A percentile compares a stretch with the other conserved stretches of the same genome.
phyloP scores from a whole-genome alignment of 2,113 vertebrate genomes.

The Bos indicus region DNA sequence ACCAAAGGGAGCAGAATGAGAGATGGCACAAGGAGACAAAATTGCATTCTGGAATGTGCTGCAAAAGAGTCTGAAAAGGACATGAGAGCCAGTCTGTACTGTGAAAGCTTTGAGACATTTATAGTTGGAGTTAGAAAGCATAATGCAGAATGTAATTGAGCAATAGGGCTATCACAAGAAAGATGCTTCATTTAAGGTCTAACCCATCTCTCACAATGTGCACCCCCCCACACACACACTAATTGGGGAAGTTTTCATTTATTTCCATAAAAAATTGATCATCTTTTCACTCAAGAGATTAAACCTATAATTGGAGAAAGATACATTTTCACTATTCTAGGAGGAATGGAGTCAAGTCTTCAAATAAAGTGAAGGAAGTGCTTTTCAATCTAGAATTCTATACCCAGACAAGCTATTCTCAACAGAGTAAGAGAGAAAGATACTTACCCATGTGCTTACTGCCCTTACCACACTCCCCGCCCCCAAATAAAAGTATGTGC shows the following conservation, averaged over 20 bases:
- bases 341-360: neutral
- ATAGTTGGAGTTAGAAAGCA: neutral
- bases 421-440: neutral
- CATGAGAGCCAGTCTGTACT: neutral
- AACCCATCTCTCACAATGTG: neutral
- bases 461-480: neutral
- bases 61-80: neutral
- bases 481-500: neutral
- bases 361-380: neutral
- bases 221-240: fast-evolving
- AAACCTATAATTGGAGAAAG: neutral
- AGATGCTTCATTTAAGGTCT: neutral
- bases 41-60: neutral
- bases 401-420: neutral
- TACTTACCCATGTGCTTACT: neutral
- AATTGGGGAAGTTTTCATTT: neutral
- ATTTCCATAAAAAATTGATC: neutral
- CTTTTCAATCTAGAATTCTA: neutral
- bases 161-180: neutral
- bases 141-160: neutral
- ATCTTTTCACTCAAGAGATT: neutral
- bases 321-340: neutral
- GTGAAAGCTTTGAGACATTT: neutral
- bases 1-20: neutral
- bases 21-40: neutral